These are phyloP conservation scores for Saxidomus purpurata DNA, from an alignment of 1,140 invertebrate species.

Conservation along the genomic window DNA sequence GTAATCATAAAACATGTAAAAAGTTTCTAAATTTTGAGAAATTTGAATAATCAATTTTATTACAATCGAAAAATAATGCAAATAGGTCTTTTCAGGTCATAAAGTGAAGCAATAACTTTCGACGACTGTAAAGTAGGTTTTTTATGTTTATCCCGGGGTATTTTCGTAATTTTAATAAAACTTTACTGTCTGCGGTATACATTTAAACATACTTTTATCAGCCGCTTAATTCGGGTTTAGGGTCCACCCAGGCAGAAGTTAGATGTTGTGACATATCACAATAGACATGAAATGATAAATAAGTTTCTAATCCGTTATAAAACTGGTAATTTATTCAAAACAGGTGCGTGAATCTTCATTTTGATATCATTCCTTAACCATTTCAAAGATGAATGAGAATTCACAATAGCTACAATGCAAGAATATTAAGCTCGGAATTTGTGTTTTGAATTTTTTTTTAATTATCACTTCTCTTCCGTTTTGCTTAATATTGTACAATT, in stretches of 20 bases:
- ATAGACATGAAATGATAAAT: conserved; percentile 34
- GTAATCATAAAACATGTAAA: conserved; percentile 29
- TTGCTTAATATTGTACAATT: no score
- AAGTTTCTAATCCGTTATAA: conserved; percentile 54
- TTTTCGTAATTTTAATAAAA: conserved; percentile 65
- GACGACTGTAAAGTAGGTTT: not conserved
- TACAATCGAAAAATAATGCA: conserved; percentile 29
- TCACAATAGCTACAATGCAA: no score
- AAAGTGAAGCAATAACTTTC: conserved; percentile 3
- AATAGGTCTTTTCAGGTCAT: conserved; percentile 16
- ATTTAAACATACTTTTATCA: conserved; percentile 38
- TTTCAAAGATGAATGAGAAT: no score
- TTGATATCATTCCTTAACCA: not conserved
- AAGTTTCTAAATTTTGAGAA: not conserved
- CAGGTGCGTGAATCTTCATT: conserved; percentile 59
- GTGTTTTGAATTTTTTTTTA: no score
- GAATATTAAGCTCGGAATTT: no score
- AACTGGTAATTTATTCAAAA: conserved; percentile 63
- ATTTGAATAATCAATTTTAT: conserved; percentile 48
- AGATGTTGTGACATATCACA: not conserved
- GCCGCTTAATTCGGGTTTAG: conserved; percentile 25
- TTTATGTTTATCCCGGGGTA: conserved; percentile 44
- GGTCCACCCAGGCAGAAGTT: conserved; percentile 41
- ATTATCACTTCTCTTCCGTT: no score
- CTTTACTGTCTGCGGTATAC: not conserved